Percentiles rank a stretch among this genome's conserved stretches.
phyloP scores from a whole-genome alignment of 2,797 vertebrate genomes.

The Avahi laniger region DNA sequence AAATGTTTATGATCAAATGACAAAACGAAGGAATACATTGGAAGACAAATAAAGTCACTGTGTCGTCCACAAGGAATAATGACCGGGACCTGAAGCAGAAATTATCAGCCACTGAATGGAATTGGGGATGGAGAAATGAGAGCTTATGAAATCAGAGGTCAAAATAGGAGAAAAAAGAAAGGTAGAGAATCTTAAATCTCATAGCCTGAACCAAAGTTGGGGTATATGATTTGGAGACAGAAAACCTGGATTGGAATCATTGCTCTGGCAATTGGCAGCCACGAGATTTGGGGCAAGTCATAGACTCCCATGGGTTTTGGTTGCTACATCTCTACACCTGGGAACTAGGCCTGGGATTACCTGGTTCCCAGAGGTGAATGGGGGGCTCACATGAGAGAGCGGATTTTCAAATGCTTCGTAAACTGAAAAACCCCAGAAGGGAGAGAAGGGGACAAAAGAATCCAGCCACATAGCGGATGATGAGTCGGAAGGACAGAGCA shows the following conservation, averaged over 20 bases:
- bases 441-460: not conserved
- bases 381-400: not conserved
- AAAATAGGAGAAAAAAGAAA: constrained; percentile 11
- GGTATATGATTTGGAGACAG: constrained; percentile 15
- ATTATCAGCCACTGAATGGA: not conserved
- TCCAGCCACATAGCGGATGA: not conserved
- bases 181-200: constrained; percentile 21
- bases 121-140: not conserved
- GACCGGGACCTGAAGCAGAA: not conserved
- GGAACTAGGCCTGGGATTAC: not conserved
- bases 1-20: not conserved
- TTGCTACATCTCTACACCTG: constrained; percentile 16
- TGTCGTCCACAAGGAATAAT: not conserved
- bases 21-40: not conserved
- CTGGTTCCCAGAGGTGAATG: not conserved
- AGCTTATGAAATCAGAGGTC: not conserved
- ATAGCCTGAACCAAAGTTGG: constrained; percentile 22
- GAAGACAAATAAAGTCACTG: not conserved
- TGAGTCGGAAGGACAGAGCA: constrained; percentile 51
- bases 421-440: constrained; percentile 24
- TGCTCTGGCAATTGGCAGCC: not conserved
- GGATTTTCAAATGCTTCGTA: constrained; percentile 12
- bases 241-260: constrained; percentile 38
- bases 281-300: not conserved
- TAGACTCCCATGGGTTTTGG: not conserved